phyloP scores from a whole-genome alignment of 2,797 vertebrate species.

The Melanotaenia pygmaea region DNA sequence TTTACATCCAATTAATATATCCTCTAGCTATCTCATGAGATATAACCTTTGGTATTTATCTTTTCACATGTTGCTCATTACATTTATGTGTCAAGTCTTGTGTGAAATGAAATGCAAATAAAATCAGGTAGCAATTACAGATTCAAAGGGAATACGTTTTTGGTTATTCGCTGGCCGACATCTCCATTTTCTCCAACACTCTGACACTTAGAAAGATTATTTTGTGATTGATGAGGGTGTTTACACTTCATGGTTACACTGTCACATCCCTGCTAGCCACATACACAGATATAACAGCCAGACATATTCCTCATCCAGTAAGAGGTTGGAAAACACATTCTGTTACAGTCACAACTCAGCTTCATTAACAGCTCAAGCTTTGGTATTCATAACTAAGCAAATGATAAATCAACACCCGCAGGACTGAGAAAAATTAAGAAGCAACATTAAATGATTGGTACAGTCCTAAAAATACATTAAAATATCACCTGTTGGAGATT shows the following conservation, averaged over 20 bases:
- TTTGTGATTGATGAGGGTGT: conserved; percentile 25
- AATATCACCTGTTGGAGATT: conserved; percentile 43
- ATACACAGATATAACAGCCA: conserved; percentile 45
- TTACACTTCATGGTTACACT: conserved; percentile 42
- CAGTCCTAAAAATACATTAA: conserved; percentile 22
- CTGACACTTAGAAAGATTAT: conserved; percentile 30
- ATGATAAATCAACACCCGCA: conserved; percentile 36
- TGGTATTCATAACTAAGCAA: conserved; percentile 29
- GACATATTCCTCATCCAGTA: conserved; percentile 22
- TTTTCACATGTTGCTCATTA: conserved; percentile 28
- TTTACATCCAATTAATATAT: conserved; percentile 23
- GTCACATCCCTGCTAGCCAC: conserved; percentile 8
- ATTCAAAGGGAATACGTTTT: conserved; percentile 10
- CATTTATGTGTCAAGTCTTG: conserved; percentile 21
- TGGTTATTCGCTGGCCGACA: conserved; percentile 26
- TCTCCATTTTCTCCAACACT: conserved; percentile 10
- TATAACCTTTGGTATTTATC: conserved; percentile 11
- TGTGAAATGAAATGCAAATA: conserved; percentile 52
- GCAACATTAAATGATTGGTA: conserved; percentile 15
- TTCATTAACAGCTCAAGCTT: conserved; percentile 43
- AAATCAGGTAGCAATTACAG: conserved; percentile 22
- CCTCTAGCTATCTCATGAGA: conserved; percentile 38
- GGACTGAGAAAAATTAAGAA: conserved; percentile 12
- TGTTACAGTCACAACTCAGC: conserved; percentile 23
- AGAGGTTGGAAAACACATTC: conserved; percentile 34